Evolutionary conservation across 2,113 vertebrate genomes (phyloP), one percentile per base, ranked within the genome.

Genomic region (Holacanthus passer): DNA sequence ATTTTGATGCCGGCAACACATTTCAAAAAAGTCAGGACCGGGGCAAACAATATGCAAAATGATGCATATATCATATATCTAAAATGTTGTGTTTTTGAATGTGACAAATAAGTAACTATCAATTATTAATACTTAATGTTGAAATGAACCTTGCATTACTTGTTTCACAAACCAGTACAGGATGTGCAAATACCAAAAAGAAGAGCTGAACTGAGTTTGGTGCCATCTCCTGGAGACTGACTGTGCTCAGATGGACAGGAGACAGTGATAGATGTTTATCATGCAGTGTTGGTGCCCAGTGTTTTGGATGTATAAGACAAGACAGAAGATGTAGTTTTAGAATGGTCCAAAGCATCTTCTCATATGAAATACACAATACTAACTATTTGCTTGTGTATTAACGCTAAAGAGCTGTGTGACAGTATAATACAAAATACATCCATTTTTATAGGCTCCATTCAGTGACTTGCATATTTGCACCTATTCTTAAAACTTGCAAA

Each of bases 181-280:
- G 47, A 31, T 35, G 19, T 24, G 5, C 4, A 27, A 12, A 32
- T 10, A 14, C 27, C 1, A 11, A 24, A 20, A 2, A 7, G 22
- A 58, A 11, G 32, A 52, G 22, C 41, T 59, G 13, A 31, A 37
- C 14, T 58, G 68, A 31, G 45, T 85, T 79, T 91, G 81, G 82
- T 71, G 88, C 88, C 89, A 87, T 86, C 91, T 81, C 13, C 78
- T 86, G 89, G 86, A 87, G 19, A 67, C 13, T 53, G 2, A 43
- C n/a, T 60, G 12, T 41, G 41, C 58, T 66, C 52, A 35, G 13
- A 20, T 5, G 22, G 19, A 59, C 7, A 29, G 7, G 12, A 77
- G 20, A 24, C 16, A 14, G 1, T 24, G 13, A 8, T 55, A 3
- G 3, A 27, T 31, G 22, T 63, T 63, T 5, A 37, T 45, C 13